phyloP scores from a whole-genome alignment of 2,888 invertebrate species.

The Atethmia centrago region DNA sequence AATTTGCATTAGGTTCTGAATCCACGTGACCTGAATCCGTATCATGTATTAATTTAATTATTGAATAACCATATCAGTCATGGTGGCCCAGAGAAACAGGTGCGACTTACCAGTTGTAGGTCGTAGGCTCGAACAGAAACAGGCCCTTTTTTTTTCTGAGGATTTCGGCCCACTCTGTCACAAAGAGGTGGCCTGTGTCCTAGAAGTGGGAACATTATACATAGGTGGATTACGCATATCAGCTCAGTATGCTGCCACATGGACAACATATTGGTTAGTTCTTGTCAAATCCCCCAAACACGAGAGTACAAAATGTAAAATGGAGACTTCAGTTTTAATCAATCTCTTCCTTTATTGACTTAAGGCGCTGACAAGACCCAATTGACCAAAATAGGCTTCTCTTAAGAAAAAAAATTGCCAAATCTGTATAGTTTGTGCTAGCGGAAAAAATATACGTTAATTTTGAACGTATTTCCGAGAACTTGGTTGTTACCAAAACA shows the following conservation, averaged over 20 bases:
- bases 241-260: not conserved
- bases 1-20: conserved; percentile 3
- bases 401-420: too few species aligned
- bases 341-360: too few species aligned
- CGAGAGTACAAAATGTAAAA: not conserved
- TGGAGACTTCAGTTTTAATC: not conserved
- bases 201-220: too few species aligned
- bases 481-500: too few species aligned
- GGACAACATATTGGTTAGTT: not conserved
- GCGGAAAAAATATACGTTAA: too few species aligned
- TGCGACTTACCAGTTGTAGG: too few species aligned
- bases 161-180: not conserved
- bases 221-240: not conserved
- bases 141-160: too few species aligned
- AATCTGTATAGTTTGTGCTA: too few species aligned
- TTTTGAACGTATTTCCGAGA: too few species aligned
- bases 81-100: not conserved
- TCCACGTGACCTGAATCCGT: not conserved
- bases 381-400: too few species aligned
- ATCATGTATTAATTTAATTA: not conserved
- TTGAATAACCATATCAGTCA: not conserved
- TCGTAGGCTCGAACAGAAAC: not conserved
- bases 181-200: not conserved
- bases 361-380: too few species aligned
- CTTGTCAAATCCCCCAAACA: not conserved